Base-by-base conservation (phyloP, 2,888 invertebrate species). In the Atrina japonica region DNA sequence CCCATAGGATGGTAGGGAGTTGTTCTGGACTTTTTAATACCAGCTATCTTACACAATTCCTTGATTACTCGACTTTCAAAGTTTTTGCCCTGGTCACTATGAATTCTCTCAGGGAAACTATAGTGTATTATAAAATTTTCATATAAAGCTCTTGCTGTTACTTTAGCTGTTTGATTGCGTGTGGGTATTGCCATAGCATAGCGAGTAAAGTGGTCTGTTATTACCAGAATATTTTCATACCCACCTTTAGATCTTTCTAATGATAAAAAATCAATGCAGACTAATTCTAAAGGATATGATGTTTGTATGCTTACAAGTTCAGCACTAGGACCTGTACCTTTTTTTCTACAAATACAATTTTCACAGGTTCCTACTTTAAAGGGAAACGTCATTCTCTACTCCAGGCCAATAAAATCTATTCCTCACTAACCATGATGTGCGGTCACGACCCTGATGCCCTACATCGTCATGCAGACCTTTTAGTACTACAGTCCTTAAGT, bases 1-100 rank as follows among this genome's bases (percentile, higher is more conserved):
- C 74, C 76, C 58, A 66, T 65, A 3, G 76, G 71, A 41, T 75
- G 74, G 25, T 66, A 76, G 35, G 66, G 70, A 47, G 73, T 73
- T 6, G 76, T 70, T 27, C 76, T n/a, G n/a, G n/a, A n/a, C n/a
- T n/a, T n/a, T n/a, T n/a, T n/a, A n/a, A n/a, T n/a, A n/a, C n/a
- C n/a, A 43, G 5, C 40, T 18, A 73, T 27, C 3, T 40, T 49
- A 23, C 66, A 70, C 11, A 75, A 29, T 49, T 72, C 63, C 11
- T 55, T 41, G 43, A 71, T 63, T 16, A 76, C 27, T 2, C 45
- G 21, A 25, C 68, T 58, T 25, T 70, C 70, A 59, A 73, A 77
- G 21, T 73, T 68, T 16, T 59, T 30, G 7, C 75, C 70, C 40
- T 68, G 64, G 29, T 75, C 69, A 18, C 55, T 41, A 56, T 71